Conservation (phyloP, 2,888 invertebrate species). For the Elmis aenea region DNA sequence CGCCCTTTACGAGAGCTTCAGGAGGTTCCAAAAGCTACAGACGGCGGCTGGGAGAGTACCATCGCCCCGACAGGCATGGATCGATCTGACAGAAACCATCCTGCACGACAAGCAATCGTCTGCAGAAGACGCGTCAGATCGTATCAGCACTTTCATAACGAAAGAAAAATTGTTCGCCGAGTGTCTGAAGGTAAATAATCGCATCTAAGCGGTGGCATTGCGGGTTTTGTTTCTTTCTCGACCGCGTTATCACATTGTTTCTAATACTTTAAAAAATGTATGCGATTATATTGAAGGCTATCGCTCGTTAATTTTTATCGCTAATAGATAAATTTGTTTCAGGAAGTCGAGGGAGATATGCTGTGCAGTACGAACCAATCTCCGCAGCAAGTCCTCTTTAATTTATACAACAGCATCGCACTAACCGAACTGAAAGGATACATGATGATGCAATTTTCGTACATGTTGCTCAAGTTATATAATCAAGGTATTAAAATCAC, state of each 20-base stretch:
- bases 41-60: slow-evolving; percentile 39
- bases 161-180: slow-evolving; percentile 63
- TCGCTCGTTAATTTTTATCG: background rate
- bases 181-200: slow-evolving; percentile 57
- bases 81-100: slow-evolving; percentile 62
- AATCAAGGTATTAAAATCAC: slow-evolving; percentile 62
- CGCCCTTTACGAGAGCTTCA: slow-evolving; percentile 62
- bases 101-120: slow-evolving; percentile 59
- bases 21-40: slow-evolving; percentile 52
- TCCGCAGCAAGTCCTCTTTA: slow-evolving; percentile 75
- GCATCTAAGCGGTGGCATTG: no score
- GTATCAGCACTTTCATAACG: slow-evolving; percentile 57
- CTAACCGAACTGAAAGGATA: slow-evolving; percentile 82
- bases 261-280: no score
- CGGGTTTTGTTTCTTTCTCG: no score
- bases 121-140: slow-evolving; percentile 53
- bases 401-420: slow-evolving; percentile 74
- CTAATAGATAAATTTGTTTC: slow-evolving; percentile 5
- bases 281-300: no score
- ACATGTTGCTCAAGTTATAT: slow-evolving; percentile 73
- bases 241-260: no score
- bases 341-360: slow-evolving; percentile 32
- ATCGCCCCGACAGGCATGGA: slow-evolving; percentile 51
- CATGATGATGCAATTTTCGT: slow-evolving; percentile 86
- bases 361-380: slow-evolving; percentile 72